A percentile compares a stretch with the other conserved stretches of the same genome.
phyloP scores from a whole-genome alignment of 2,113 vertebrate genomes.

The Pluvianellus socialis region DNA sequence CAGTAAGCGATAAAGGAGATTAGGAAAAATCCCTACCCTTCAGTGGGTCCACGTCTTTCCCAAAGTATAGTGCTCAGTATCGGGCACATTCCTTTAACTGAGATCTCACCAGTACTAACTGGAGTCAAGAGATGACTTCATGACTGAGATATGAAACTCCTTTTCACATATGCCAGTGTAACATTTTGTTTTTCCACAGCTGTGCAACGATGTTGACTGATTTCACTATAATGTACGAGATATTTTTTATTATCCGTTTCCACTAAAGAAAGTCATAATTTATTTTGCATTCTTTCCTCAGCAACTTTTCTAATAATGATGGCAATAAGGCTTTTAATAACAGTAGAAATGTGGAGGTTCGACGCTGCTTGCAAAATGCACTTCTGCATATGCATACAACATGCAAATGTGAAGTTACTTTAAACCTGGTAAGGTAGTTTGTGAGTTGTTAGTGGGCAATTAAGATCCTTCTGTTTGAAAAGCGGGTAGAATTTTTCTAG shows the following conservation, averaged over 20 bases:
- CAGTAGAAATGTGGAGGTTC: not conserved
- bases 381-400: not conserved
- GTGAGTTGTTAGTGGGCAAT: not conserved
- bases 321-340: not conserved
- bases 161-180: not conserved
- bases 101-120: not conserved
- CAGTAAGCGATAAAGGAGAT: slow-evolving; percentile 11
- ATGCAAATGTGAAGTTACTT: not conserved
- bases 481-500: not conserved
- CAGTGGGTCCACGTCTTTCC: not conserved
- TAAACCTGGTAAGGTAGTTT: not conserved
- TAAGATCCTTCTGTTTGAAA: not conserved
- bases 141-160: not conserved
- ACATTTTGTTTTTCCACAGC: not conserved
- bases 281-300: not conserved
- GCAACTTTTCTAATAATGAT: not conserved
- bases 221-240: not conserved
- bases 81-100: not conserved
- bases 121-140: not conserved
- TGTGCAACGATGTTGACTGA: not conserved
- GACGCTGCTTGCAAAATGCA: not conserved
- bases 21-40: not conserved
- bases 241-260: not conserved
- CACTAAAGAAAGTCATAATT: not conserved
- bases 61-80: not conserved